Conservation (phyloP, 2,797 vertebrate genomes). For the Karalla daura region DNA sequence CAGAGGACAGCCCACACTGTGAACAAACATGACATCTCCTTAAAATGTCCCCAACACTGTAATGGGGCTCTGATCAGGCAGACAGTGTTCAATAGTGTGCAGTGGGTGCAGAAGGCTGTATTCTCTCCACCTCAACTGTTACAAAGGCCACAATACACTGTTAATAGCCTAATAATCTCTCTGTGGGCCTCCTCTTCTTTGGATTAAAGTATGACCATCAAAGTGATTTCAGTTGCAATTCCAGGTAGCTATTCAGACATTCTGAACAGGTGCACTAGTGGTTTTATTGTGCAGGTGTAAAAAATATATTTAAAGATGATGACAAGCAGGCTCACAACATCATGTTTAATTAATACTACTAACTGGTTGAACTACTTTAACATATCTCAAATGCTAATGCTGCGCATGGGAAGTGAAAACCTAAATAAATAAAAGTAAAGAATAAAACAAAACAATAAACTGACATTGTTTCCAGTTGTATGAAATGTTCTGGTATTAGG, state of each 20-base stretch:
- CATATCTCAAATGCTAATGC: constrained; percentile 1
- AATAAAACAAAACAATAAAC: not conserved
- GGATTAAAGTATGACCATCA: constrained; percentile 52
- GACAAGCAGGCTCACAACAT: constrained; percentile 33
- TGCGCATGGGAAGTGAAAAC: constrained; percentile 43
- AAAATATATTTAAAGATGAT: constrained; percentile 11
- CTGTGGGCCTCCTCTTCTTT: constrained; percentile 39
- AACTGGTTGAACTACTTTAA: constrained; percentile 35
- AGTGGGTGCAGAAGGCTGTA: constrained; percentile 33
- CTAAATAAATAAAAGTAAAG: constrained; percentile 50
- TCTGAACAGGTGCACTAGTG: constrained; percentile 61
- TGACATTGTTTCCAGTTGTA: constrained; percentile 29
- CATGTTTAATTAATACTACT: constrained; percentile 25
- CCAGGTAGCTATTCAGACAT: constrained; percentile 51
- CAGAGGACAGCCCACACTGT: constrained; percentile 50
- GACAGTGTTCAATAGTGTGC: constrained; percentile 40
- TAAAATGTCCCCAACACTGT: constrained; percentile 44
- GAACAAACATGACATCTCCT: constrained; percentile 61
- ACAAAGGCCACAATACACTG: constrained; percentile 28
- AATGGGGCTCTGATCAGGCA: constrained; percentile 41
- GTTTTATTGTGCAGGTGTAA: constrained; percentile 42
- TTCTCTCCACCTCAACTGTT: constrained; percentile 57
- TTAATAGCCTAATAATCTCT: constrained; percentile 39
- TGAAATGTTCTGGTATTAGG: constrained; percentile 43
- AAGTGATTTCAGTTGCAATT: constrained; percentile 57